Base-by-base conservation (phyloP, 2,113 vertebrate species). In the Coregonus clupeaformis region DNA sequence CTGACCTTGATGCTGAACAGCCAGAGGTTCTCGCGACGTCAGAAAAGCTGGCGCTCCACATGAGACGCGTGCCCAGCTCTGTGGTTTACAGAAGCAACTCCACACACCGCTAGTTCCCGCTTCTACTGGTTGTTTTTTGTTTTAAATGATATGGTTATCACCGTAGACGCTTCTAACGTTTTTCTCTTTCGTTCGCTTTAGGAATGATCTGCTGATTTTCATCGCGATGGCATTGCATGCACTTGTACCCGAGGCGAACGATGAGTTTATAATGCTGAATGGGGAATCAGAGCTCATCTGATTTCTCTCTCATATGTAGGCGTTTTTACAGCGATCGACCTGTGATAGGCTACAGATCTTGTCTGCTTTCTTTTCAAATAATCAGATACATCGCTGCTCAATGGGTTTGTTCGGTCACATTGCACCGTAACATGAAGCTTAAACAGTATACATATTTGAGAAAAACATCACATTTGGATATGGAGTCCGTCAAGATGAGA, bases 401-500 rank as follows among this genome's bases (percentile, higher is more conserved):
- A 92, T 76, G 86, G 92, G 85, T 88, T 94, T 95, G 93, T 91
- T 86, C 90, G 87, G 80, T 82, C 66, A 84, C 76, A 85, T 88
- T 90, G 36, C 9, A 42, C 36, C 36, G 36, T 42, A 42, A 42
- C 36, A 42, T 42, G 36, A 89, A 79, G 78, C 83, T 68, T 82
- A 90, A 90, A 89, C 90, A 80, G 74, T 91, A 91, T 68, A 80
- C 20, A 79, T 12, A 42, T 78, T 29, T 89, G 29, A 78, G 18
- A 77, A 90, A 75, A 82, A 72, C 87, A 89, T 83, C 60, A 89
- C 83, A 89, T 86, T 82, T 86, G 92, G 92, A 94, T 88, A 98
- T 98, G 98, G 96, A 98, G 91, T 94, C 96, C 1, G 92, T 95
- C 87, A 98, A 95, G 94, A 94, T 93, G 91, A 95, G 94, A 92